Percentiles rank a stretch among this genome's conserved stretches.
Evolutionary conservation across 1,140 invertebrate species (phyloP).

Genomic region (Hylaeus anthracinus): DNA sequence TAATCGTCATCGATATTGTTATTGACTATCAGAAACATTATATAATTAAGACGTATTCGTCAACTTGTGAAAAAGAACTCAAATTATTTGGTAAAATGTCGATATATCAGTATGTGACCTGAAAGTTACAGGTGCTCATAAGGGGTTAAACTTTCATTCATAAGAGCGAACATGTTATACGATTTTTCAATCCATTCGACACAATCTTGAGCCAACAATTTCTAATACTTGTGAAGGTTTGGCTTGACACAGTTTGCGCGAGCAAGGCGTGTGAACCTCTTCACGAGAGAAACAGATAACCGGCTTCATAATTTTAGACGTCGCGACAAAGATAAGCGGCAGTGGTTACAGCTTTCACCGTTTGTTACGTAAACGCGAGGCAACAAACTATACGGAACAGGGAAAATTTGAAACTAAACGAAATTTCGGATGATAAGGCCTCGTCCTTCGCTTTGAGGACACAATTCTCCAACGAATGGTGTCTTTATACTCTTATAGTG

Average conservation of each 20-base stretch:
- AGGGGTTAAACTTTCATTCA: no score
- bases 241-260: background rate
- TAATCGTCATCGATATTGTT: no score
- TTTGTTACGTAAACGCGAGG: conserved; percentile 24
- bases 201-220: background rate
- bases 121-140: no score
- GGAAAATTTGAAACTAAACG: conserved; percentile 8
- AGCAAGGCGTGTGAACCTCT: background rate
- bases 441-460: background rate
- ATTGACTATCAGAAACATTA: no score
- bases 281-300: conserved; percentile 11
- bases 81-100: no score
- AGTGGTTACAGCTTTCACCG: conserved; percentile 37
- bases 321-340: conserved; percentile 12
- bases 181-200: no score
- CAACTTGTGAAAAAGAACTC: no score
- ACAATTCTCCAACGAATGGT: background rate
- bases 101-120: no score
- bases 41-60: no score
- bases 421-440: background rate
- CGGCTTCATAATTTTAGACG: background rate
- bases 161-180: no score
- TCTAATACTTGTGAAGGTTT: background rate
- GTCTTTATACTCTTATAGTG: no score
- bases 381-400: background rate